These are phyloP conservation scores for Bovichtus variegatus DNA, from an alignment of 2,797 vertebrate species.

Conservation along the genomic window DNA sequence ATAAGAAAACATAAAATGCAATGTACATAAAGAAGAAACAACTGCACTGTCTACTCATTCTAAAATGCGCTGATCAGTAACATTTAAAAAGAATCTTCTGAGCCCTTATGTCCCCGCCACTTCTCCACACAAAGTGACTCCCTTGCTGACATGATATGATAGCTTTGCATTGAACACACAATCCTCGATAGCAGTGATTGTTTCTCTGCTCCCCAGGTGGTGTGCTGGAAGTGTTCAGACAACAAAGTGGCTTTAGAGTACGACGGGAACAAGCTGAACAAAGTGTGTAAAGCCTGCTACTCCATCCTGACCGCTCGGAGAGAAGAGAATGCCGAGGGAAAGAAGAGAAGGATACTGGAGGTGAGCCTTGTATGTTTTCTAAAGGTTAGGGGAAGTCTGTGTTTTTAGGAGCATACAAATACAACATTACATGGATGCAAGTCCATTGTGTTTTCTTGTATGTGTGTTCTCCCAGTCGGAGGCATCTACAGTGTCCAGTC, in stretches of 20 bases:
- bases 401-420: neutral
- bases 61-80: no score
- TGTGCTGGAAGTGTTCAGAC: constrained; percentile 92
- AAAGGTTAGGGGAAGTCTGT: neutral
- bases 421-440: neutral
- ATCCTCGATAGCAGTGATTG: neutral
- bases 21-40: no score
- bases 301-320: constrained; percentile 80
- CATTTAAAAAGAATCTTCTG: no score
- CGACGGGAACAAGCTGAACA: constrained; percentile 85
- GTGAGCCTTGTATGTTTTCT: constrained; percentile 63
- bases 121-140: no score
- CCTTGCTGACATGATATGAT: no score
- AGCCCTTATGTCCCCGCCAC: no score
- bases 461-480: constrained; percentile 82
- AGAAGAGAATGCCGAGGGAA: constrained; percentile 71
- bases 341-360: constrained; percentile 84
- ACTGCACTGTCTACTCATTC: no score
- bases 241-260: constrained; percentile 88
- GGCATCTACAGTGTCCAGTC: constrained; percentile 83
- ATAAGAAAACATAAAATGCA: no score
- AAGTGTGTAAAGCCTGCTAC: constrained; percentile 89
- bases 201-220: constrained; percentile 83
- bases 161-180: neutral
- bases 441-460: neutral